Evolutionary conservation across 92 coral and sea anemone genomes (phyloP).

Genomic region (Palythoa heliodiscus): DNA sequence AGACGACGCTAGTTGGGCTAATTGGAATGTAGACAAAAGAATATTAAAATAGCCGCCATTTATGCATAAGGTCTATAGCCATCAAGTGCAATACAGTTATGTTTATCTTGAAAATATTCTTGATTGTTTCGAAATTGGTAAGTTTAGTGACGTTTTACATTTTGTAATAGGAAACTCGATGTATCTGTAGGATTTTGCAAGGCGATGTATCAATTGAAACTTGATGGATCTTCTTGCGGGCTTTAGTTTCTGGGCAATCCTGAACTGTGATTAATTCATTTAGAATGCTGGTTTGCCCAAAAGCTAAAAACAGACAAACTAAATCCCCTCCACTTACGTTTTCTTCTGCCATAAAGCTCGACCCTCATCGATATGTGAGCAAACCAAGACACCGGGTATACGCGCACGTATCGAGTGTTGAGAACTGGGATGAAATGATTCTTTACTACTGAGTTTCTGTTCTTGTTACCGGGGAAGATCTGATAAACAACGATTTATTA

Average conservation of each 20-base stretch:
- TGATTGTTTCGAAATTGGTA: background rate
- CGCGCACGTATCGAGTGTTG: slow-evolving; percentile 63
- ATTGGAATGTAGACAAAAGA: no score
- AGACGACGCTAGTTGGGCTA: no score
- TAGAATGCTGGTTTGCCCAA: no score
- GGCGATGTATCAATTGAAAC: background rate
- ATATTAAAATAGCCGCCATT: no score
- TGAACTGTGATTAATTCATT: no score
- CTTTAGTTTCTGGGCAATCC: no score
- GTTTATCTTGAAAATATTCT: background rate
- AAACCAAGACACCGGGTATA: slow-evolving; percentile 76
- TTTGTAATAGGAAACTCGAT: background rate
- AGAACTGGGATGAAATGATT: slow-evolving; percentile 69
- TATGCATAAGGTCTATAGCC: no score
- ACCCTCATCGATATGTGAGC: slow-evolving; percentile 87
- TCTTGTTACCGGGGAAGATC: slow-evolving; percentile 76
- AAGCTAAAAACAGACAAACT: no score
- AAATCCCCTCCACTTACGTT: slow-evolving; percentile 36
- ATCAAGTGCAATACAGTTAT: no score
- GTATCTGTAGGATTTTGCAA: background rate
- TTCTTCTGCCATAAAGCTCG: slow-evolving; percentile 65
- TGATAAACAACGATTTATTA: background rate
- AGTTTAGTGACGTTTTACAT: background rate
- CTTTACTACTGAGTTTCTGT: slow-evolving; percentile 67
- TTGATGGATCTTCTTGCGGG: background rate